Base-by-base conservation (phyloP, 2,797 vertebrate species). In the Taeniopygia guttata region DNA sequence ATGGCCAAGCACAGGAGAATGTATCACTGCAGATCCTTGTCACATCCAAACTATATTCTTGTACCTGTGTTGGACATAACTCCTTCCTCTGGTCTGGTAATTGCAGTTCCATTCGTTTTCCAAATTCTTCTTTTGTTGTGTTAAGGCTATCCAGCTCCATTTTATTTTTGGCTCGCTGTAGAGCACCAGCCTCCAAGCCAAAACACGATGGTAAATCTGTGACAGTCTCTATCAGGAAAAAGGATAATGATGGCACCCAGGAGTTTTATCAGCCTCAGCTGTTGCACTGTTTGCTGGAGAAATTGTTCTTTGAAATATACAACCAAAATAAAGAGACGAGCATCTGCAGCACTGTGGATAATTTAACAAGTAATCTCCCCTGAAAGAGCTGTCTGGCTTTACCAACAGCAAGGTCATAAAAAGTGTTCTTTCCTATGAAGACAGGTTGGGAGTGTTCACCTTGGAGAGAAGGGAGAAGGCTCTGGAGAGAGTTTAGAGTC, bases 191-290 rank as follows among this genome's bases (percentile, higher is more conserved):
- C 30, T 46, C 70, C 79, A 94, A 92, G 96, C 92, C 86, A 90
- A 95, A 89, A 85, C 78, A 95, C 9, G 42, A 43, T 94, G 94
- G 93, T 87, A 87, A 95, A 95, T 96, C 92, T 84, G 82, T 91
- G 94, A 91, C 81, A 92, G 68, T 66, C 81, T 90, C 92, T 90
- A 74, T 91, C 72, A 92, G 90, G 85, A 84, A 58, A 67, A 76
- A 95, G 82, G 80, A 94, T 84, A 96, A 91, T 77, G 92, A 95
- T 91, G 85, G 78, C 66, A 90, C 92, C 85, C 72, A 79, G 69
- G 96, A 92, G 94, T 85, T 95, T 92, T 92, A 96, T 93, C 96
- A 94, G 95, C 49, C 87, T 38, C 97, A 97, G 97, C 97, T 97
- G 97, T 43, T 95, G 74, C 45, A 32, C 77, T 94, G 90, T 93